Conservation (phyloP, 30 jellyfish, hydroid and myxozoan species). For the Turritopsis dohrnii region DNA sequence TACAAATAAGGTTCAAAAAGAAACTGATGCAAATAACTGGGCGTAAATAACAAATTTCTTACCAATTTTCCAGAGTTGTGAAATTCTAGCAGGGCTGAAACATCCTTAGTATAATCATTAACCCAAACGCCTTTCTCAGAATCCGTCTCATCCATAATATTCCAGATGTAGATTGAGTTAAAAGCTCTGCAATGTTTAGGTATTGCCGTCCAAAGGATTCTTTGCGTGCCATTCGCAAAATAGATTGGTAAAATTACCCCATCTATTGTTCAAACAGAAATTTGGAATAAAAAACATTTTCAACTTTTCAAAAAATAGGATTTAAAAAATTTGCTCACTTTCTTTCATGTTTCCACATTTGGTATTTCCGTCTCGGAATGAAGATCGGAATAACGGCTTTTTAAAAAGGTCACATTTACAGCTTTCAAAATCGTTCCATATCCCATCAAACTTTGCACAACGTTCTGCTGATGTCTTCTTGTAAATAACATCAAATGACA, state of each 20-base stretch:
- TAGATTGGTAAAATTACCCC: not conserved
- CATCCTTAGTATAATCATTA: not conserved
- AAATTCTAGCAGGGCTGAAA: not conserved
- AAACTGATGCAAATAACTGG: not conserved
- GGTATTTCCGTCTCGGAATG: not conserved
- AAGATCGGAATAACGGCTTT: not conserved
- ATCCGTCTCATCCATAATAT: not conserved
- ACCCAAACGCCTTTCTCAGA: not conserved
- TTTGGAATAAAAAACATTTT: not conserved
- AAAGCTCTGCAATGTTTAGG: not conserved
- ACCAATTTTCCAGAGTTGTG: not conserved
- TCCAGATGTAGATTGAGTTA: not conserved
- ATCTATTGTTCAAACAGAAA: not conserved
- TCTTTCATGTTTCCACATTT: not conserved
- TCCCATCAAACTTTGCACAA: not conserved
- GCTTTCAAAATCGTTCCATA: not conserved
- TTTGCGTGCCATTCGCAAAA: not conserved
- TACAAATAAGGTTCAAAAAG: no score
- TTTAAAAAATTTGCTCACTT: not conserved
- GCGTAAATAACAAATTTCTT: not conserved
- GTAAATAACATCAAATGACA: no score
- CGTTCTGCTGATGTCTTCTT: not conserved
- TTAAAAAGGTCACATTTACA: not conserved
- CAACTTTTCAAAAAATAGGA: not conserved
- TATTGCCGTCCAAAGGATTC: not conserved